phyloP scores from a whole-genome alignment of 2,797 vertebrate species.

The Podarcis lilfordi region DNA sequence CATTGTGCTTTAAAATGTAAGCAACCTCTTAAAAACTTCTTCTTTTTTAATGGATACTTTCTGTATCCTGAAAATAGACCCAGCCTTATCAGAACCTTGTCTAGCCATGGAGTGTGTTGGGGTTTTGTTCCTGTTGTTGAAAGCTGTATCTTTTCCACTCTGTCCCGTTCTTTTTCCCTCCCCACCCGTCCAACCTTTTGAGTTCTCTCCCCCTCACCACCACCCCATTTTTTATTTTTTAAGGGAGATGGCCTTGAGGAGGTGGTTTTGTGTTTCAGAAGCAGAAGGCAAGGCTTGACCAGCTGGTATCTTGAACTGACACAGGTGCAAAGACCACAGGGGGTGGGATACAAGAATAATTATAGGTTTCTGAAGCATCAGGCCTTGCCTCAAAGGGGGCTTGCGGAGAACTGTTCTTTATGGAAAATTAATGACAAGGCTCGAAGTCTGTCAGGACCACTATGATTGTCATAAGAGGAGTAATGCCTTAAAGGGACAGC shows the following conservation, averaged over 20 bases:
- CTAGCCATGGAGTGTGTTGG: neutral
- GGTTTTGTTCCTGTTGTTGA: neutral
- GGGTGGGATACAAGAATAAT: constrained; percentile 83
- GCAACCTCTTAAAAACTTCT: neutral
- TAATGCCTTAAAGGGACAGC: constrained; percentile 66
- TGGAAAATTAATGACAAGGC: constrained; percentile 82
- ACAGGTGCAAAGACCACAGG: constrained; percentile 84
- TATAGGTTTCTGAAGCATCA: constrained; percentile 83
- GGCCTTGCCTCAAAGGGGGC: constrained; percentile 78
- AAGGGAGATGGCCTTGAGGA: constrained; percentile 68
- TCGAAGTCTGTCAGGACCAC: constrained; percentile 71
- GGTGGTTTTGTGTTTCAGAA: constrained; percentile 76
- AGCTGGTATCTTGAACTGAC: constrained; percentile 83
- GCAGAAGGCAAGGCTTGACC: constrained; percentile 81
- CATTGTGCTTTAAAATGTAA: neutral
- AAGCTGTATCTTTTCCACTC: neutral
- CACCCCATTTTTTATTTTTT: neutral
- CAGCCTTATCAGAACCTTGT: neutral
- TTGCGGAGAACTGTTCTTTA: constrained; percentile 79
- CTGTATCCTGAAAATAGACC: neutral
- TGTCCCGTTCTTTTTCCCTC: neutral
- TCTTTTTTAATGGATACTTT: neutral
- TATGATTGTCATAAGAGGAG: constrained; percentile 70
- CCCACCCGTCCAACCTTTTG: neutral
- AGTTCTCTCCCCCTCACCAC: too few species aligned